Base-by-base conservation (phyloP, 2,113 vertebrate genomes). In the Labeo catla region DNA sequence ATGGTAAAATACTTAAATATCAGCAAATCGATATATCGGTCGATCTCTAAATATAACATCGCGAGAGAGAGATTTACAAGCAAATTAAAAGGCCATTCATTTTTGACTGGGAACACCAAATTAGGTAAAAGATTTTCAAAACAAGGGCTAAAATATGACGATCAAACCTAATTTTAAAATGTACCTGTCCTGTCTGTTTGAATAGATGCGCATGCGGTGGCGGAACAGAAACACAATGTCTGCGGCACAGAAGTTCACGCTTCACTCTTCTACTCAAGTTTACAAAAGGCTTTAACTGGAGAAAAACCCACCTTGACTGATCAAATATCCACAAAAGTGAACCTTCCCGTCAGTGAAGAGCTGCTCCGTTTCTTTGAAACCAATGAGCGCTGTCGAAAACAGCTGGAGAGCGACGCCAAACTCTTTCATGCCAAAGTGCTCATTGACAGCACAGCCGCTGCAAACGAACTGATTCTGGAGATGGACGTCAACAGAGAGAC, bases 171-270 rank as follows among this genome's bases (percentile, higher is more conserved):
- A 54, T 16, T 6, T 54, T 4, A 16, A 57, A 19, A 57, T 19
- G 16, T 19, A 57, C 54, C 36, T 5, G 16, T 72, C 36, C 2
- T 57, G 73, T 78, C 63, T 87, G 21, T 39, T 87, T 50, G 49
- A 45, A 61, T 84, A 93, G 91, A 77, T 86, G 89, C 90, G 1
- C 70, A 87, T 34, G 79, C 61, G 78, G 90, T 93, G 9, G 76
- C 63, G 52, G 80, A 89, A 23, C 66, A 73, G 49, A 65, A 84
- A 11, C 91, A 92, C 80, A 19, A 8, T 47, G 15, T 91, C 45
- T 76, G 83, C 57, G 84, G 80, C 10, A 63, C 78, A 50, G 73
- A 74, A 13, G 83, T 92, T 28, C 76, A 73, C 8, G 74, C 85
- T 19, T 54, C 12, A 8, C 88, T 88, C 4, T 91, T 91, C 81